A percentile compares a stretch with the other conserved stretches of the same genome.
Conservation (phyloP, 2,797 vertebrate species). For the Manis crassicaudata region DNA sequence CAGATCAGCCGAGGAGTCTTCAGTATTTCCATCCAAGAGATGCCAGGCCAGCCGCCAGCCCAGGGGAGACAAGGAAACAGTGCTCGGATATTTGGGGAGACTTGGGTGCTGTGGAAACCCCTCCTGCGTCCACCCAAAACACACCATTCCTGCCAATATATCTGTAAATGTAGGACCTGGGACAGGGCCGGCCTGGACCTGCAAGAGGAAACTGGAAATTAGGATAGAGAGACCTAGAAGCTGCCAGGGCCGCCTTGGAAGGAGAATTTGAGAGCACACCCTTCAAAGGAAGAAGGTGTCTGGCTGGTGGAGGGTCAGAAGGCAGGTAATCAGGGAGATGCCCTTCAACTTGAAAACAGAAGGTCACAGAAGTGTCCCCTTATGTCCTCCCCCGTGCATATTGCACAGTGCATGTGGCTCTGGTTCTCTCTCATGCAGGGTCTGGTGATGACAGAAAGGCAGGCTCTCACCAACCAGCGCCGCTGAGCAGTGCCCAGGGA, state of each 20-base stretch:
- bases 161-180: background rate
- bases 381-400: fast-evolving
- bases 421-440: fast-evolving
- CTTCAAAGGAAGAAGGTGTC: background rate
- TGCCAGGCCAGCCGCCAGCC: constrained; percentile 1
- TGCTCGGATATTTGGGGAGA: background rate
- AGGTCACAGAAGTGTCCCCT: background rate
- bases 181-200: background rate
- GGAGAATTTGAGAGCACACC: background rate
- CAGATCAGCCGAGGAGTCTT: constrained; percentile 84
- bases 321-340: background rate
- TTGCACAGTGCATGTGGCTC: fast-evolving
- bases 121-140: background rate
- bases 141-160: fast-evolving
- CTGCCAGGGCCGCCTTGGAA: background rate
- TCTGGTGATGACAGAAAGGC: background rate
- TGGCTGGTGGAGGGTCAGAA: background rate
- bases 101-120: background rate
- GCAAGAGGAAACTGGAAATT: background rate
- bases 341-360: background rate
- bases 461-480: background rate
- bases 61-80: background rate
- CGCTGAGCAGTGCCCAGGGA: no score
- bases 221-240: background rate
- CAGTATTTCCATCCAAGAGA: constrained; percentile 77